These are phyloP conservation scores for Temnothorax rugatulus DNA, from an alignment of 2,888 invertebrate genomes.

Conservation along the genomic window DNA sequence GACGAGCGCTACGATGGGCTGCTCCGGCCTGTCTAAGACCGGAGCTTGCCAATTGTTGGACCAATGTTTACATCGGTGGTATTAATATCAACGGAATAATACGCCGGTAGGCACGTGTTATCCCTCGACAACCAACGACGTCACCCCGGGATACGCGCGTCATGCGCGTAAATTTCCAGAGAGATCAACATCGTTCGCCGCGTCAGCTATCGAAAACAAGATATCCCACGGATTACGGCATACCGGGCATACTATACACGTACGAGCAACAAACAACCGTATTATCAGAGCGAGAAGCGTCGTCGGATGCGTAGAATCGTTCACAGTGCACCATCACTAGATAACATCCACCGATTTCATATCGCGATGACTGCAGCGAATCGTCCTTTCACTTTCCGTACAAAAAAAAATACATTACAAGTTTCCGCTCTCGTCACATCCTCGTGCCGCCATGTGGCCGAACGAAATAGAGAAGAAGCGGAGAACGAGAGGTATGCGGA, in stretches of 20 bases:
- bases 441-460: constrained; percentile 14
- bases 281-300: constrained; percentile 4
- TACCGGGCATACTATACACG: neutral
- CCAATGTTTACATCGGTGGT: constrained; percentile 49
- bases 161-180: constrained; percentile 44
- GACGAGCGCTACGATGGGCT: neutral
- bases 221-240: constrained; percentile 9
- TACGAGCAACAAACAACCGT: constrained; percentile 30
- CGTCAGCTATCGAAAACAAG: constrained; percentile 27
- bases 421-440: neutral
- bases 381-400: neutral
- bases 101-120: constrained; percentile 10
- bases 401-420: neutral
- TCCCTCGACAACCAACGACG: constrained; percentile 26
- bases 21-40: neutral
- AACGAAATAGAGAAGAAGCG: neutral
- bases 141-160: constrained; percentile 25
- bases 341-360: neutral
- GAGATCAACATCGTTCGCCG: constrained; percentile 20
- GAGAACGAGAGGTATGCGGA: neutral
- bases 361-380: neutral
- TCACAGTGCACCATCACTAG: neutral
- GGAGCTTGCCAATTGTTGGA: constrained; percentile 43
- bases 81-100: constrained; percentile 54
- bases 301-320: neutral